Conservation (phyloP, 2,797 vertebrate genomes). For the Cossypha dichroa region DNA sequence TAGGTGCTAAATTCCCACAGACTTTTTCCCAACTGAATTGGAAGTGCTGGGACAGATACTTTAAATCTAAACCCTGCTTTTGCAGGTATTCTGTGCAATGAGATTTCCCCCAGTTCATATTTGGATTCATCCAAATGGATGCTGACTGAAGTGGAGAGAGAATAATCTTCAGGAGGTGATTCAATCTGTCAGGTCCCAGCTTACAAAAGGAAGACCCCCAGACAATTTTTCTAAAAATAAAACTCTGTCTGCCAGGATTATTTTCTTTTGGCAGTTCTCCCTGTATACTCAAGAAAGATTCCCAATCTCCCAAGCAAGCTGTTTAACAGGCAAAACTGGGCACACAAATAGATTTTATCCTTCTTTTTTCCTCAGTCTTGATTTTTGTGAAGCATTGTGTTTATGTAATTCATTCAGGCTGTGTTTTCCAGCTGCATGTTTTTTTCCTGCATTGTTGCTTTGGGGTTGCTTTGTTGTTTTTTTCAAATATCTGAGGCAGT, state of each 20-base stretch:
- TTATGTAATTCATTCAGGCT: background rate
- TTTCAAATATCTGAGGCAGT: background rate
- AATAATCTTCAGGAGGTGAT: background rate
- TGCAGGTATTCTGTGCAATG: background rate
- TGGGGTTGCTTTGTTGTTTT: background rate
- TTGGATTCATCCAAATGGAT: background rate
- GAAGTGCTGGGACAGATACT: background rate
- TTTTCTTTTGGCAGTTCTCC: background rate
- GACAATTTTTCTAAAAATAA: background rate
- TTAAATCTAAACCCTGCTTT: background rate
- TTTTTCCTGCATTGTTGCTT: background rate
- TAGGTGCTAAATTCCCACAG: background rate
- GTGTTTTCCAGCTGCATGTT: background rate
- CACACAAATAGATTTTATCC: background rate
- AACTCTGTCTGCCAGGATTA: background rate
- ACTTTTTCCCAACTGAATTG: background rate
- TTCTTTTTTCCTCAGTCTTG: background rate
- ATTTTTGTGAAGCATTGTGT: background rate
- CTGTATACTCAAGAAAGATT: background rate
- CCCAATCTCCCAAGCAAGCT: background rate
- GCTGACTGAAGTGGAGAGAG: background rate
- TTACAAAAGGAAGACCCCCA: background rate
- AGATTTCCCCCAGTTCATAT: background rate
- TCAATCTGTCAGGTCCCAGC: background rate
- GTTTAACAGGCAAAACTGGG: background rate